phyloP scores from a whole-genome alignment of 2,797 vertebrate genomes.

The Lagocephalus sceleratus region DNA sequence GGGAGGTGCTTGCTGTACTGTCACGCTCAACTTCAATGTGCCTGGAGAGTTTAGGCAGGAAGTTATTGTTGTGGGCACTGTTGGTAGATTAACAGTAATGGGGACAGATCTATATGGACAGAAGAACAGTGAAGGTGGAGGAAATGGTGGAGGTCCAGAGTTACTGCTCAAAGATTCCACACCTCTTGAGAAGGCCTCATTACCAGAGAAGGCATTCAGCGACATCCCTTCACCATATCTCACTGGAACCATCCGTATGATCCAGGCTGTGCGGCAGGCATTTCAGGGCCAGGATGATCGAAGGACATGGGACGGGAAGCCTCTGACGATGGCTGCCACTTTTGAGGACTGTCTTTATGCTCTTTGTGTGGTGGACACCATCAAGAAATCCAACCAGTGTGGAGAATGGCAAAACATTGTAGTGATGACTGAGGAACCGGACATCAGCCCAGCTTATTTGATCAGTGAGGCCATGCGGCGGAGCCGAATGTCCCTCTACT shows the following conservation, averaged over 20 bases:
- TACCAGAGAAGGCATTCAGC: slow-evolving; percentile 94
- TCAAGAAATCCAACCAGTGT: slow-evolving; percentile 94
- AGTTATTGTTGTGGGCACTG: slow-evolving; percentile 88
- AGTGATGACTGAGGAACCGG: slow-evolving; percentile 96
- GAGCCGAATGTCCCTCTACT: slow-evolving; percentile 96
- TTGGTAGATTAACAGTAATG: slow-evolving; percentile 84
- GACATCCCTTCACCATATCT: slow-evolving; percentile 95
- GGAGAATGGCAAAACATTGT: slow-evolving; percentile 98
- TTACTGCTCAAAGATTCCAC: slow-evolving; percentile 90
- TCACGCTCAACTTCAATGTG: slow-evolving; percentile 97
- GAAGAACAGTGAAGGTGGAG: slow-evolving; percentile 80
- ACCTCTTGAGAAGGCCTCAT: slow-evolving; percentile 84
- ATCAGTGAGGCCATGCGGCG: slow-evolving; percentile 98
- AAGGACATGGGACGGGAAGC: slow-evolving; percentile 93
- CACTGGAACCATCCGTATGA: slow-evolving; percentile 94
- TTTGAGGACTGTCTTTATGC: slow-evolving; percentile 98
- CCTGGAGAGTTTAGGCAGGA: slow-evolving; percentile 96
- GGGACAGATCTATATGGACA: slow-evolving; percentile 94
- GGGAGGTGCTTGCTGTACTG: slow-evolving; percentile 92
- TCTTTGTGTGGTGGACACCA: slow-evolving; percentile 95
- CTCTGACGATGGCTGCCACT: slow-evolving; percentile 96
- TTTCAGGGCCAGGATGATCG: slow-evolving; percentile 97
- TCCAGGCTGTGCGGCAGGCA: slow-evolving; percentile 93
- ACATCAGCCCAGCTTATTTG: slow-evolving; percentile 92
- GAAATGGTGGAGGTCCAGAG: slow-evolving; percentile 71